A percentile compares a stretch with the other conserved stretches of the same genome.
Conservation (phyloP, 1,140 invertebrate species). For the Zaprionus kolodkinae region DNA sequence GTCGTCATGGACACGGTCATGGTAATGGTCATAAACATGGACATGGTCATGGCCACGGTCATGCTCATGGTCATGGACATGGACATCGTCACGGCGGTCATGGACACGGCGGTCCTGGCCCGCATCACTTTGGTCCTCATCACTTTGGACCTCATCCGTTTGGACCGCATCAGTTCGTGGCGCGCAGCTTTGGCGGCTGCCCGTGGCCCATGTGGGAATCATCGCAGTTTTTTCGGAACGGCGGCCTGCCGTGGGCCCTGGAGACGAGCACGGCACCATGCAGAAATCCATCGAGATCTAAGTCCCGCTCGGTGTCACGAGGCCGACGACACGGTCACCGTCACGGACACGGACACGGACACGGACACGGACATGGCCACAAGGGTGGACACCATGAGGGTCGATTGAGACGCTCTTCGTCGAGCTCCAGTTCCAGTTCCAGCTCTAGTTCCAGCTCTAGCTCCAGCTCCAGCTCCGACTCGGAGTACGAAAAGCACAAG, state of each 20-base stretch:
- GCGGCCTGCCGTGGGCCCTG: constrained; percentile 64
- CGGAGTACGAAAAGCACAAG: constrained; percentile 27
- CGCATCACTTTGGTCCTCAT: constrained; percentile 25
- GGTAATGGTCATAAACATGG: constrained; percentile 24
- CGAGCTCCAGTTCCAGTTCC: constrained; percentile 38
- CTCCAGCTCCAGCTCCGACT: constrained; percentile 36
- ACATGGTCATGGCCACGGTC: constrained; percentile 28
- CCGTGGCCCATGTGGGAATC: constrained; percentile 33
- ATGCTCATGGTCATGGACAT: constrained; percentile 9
- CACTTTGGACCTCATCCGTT: constrained; percentile 43
- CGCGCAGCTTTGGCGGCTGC: constrained; percentile 18
- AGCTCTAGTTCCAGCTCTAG: constrained; percentile 40
- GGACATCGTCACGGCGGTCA: constrained; percentile 10
- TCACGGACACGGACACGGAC: constrained; percentile 21
- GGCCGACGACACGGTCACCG: constrained; percentile 13
- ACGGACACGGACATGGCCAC: constrained; percentile 63
- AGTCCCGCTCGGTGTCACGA: constrained; percentile 17
- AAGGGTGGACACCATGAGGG: constrained; percentile 48
- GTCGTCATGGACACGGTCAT: constrained; percentile 30
- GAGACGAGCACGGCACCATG: constrained; percentile 39
- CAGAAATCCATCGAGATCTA: constrained; percentile 47
- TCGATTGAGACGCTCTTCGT: constrained; percentile 50
- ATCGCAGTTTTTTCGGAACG: constrained; percentile 64
- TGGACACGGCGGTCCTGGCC: constrained; percentile 7
- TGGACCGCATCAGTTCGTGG: constrained; percentile 25